Evolutionary conservation across 2,113 vertebrate species (phyloP), one percentile per base, ranked within the genome.

Genomic region (Psittacara wagleri): DNA sequence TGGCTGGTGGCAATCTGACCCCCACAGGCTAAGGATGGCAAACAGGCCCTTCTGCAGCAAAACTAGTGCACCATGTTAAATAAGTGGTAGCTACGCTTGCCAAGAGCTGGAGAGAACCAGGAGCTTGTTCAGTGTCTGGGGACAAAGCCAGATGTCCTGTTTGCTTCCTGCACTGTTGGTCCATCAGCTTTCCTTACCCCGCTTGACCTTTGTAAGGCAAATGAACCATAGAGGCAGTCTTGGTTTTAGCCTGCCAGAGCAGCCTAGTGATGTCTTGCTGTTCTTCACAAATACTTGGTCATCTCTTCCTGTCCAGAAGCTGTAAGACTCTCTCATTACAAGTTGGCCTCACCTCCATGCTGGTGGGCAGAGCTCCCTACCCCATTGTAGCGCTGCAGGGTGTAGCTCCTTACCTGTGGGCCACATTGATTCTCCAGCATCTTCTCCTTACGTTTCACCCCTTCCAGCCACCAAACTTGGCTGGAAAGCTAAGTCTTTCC

Each of bases 321-420:
- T 84, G 52, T 1, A 0, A 54, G 44, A 35, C 3, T 1, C 14
- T 51, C 25, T 82, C 0, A 0, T 73, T 59, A 28, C 0, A 4
- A 69, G 54, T 55, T 5, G 1, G 44, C 61, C 51, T 78, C 37
- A 25, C 57, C 51, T 72, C n/a, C 52, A 5, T 4, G 0, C 67
- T n/a, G 29, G 13, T 28, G 41, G 17, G 35, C 43, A 85, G 51
- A 59, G 62, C 35, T 79, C 51, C 39, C 23, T 28, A 27, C 23
- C 23, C 25, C 2, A 1, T 43, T 46, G 0, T 28, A 25, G 43
- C 23, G 44, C 66, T 72, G 37, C 74, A 81, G 41, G 7, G 13
- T 72, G 28, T 72, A 73, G 48, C 48, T 75, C 33, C 43, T 90
- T 22, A 17, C 24, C 33, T 70, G 24, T 6, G 2, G 55, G 37